A percentile compares a stretch with the other conserved stretches of the same genome.
These are phyloP conservation scores for Sthenelais limicola DNA, from an alignment of 2,888 invertebrate genomes.

Conservation along the genomic window DNA sequence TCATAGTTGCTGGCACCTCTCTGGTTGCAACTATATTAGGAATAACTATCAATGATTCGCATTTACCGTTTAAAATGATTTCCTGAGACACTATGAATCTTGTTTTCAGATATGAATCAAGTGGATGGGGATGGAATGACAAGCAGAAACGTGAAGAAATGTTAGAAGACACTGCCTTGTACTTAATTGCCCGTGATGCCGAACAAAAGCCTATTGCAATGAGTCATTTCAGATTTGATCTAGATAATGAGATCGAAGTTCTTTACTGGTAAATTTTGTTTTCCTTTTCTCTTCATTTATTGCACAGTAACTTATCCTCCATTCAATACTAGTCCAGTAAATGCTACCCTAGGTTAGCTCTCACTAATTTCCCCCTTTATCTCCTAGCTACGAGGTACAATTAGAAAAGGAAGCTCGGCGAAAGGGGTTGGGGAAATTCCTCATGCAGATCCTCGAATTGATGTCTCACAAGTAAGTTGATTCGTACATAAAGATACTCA, in stretches of 20 bases:
- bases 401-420: slow-evolving; percentile 81
- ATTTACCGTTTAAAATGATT: too few species aligned
- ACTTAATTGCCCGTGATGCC: slow-evolving; percentile 76
- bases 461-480: slow-evolving; percentile 77
- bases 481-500: too few species aligned
- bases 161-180: slow-evolving; percentile 82
- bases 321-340: background rate
- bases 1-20: too few species aligned
- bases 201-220: slow-evolving; percentile 78
- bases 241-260: slow-evolving; percentile 83
- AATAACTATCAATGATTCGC: too few species aligned
- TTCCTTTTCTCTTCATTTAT: background rate
- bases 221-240: slow-evolving; percentile 87
- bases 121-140: slow-evolving; percentile 87
- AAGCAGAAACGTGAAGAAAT: slow-evolving; percentile 83
- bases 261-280: slow-evolving; percentile 81
- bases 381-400: slow-evolving; percentile 88
- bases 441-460: slow-evolving; percentile 84
- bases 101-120: slow-evolving; percentile 77
- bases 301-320: background rate
- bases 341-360: background rate
- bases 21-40: too few species aligned
- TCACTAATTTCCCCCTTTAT: background rate
- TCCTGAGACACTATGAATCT: too few species aligned
- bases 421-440: slow-evolving; percentile 86